A percentile compares a stretch with the other conserved stretches of the same genome.
Conservation (phyloP, 2,888 invertebrate genomes). For the Gordius sp. region DNA sequence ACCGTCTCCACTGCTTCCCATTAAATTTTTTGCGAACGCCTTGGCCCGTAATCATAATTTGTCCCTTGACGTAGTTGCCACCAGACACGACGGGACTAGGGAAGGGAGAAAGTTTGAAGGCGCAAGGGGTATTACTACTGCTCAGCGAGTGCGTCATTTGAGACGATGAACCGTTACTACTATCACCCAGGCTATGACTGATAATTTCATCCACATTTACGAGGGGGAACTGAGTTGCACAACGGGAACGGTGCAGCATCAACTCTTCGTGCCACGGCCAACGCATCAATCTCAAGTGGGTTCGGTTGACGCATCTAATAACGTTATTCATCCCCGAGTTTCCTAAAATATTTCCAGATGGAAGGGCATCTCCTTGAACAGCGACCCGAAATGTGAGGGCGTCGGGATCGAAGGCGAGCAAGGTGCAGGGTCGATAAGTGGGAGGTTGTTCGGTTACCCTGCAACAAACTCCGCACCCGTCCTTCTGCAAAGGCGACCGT, state of each 20-base stretch:
- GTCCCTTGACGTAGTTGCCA: constrained; percentile 40
- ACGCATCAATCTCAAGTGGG: background rate
- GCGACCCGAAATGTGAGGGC: background rate
- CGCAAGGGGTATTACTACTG: too few relatives aligned
- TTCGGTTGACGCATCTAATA: background rate
- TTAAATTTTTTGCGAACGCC: constrained; percentile 96
- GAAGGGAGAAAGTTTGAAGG: too few relatives aligned
- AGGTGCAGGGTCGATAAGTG: background rate
- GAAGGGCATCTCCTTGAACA: background rate
- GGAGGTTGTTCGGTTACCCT: background rate
- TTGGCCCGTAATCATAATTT: constrained; percentile 48
- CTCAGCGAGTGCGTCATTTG: too few relatives aligned
- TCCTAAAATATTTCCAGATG: background rate
- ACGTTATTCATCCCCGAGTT: background rate
- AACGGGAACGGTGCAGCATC: too few relatives aligned
- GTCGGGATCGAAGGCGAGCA: background rate
- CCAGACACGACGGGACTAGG: too few relatives aligned
- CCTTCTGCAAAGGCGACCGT: too few relatives aligned
- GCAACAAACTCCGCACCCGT: background rate
- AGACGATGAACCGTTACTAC: too few relatives aligned
- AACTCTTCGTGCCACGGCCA: constrained; percentile 14
- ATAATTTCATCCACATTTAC: too few relatives aligned
- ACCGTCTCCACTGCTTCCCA: constrained; percentile 91
- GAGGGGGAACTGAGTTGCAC: too few relatives aligned
- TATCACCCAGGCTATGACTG: too few relatives aligned